A percentile compares a stretch with the other conserved stretches of the same genome.
Conservation (phyloP, 2,113 vertebrate genomes). For the Psilopogon haemacephalus region DNA sequence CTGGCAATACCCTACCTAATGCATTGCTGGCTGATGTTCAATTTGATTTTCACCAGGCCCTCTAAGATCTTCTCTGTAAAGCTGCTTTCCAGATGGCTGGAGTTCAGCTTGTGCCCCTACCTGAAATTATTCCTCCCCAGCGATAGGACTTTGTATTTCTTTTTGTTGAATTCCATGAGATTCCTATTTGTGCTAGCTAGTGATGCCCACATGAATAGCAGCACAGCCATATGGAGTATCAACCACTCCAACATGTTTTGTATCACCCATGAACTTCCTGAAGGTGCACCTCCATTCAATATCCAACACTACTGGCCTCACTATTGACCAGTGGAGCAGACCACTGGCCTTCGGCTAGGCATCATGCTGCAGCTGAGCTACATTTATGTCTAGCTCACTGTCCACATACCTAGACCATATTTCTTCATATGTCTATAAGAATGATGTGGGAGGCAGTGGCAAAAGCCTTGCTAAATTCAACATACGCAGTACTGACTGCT, state of each 20-base stretch:
- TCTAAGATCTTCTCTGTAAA: not conserved
- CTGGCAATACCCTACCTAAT: not conserved
- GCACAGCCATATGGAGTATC: not conserved
- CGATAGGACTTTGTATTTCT: not conserved
- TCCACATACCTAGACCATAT: too few species aligned
- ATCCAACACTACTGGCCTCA: accelerated
- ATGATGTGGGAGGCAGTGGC: accelerated
- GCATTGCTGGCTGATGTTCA: not conserved
- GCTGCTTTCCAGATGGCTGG: not conserved
- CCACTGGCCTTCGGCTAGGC: not conserved
- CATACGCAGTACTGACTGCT: not conserved
- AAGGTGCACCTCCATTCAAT: not conserved
- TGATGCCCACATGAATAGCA: not conserved
- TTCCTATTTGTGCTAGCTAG: not conserved
- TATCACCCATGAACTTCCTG: not conserved
- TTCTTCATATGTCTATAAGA: not conserved
- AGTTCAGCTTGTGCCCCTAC: not conserved
- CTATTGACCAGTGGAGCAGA: not conserved
- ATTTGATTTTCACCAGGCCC: not conserved
- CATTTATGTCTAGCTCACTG: not conserved
- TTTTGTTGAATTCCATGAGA: not conserved
- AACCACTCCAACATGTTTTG: not conserved
- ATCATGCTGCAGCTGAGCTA: not conserved
- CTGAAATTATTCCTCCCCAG: not conserved
- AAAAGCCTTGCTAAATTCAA: not conserved